phyloP scores from a whole-genome alignment of 2,888 invertebrate species.

The Lepidochitona cinerea region DNA sequence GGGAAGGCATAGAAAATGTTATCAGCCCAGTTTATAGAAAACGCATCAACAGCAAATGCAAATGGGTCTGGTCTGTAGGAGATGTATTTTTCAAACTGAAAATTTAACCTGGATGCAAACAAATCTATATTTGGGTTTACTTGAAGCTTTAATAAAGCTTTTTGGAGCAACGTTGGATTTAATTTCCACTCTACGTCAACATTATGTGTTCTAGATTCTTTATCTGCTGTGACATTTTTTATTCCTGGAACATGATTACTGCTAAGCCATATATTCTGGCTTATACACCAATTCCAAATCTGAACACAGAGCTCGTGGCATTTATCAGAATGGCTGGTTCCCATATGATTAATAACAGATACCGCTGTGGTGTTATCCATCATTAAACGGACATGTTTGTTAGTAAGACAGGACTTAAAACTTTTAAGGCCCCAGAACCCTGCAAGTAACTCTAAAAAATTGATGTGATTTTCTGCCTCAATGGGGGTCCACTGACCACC shows the following conservation, averaged over 20 bases:
- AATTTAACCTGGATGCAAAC: too few relatives aligned
- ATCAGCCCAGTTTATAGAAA: conserved; percentile 13
- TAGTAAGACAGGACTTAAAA: too few relatives aligned
- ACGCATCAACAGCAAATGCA: conserved; percentile 17
- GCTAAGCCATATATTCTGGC: not conserved
- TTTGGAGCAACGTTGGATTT: too few relatives aligned
- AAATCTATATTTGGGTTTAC: too few relatives aligned
- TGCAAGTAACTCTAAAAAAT: not conserved
- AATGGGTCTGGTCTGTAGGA: conserved; percentile 14
- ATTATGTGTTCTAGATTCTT: not conserved
- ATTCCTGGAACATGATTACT: not conserved
- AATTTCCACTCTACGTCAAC: too few relatives aligned
- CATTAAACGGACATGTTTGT: too few relatives aligned
- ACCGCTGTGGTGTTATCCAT: too few relatives aligned
- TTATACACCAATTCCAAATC: too few relatives aligned
- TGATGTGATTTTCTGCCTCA: not conserved
- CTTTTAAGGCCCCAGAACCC: not conserved
- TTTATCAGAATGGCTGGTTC: too few relatives aligned
- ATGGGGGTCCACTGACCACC: not conserved
- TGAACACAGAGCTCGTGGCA: too few relatives aligned
- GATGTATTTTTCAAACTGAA: not conserved
- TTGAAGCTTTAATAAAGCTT: too few relatives aligned
- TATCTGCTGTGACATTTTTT: not conserved
- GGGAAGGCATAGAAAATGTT: conserved; percentile 25
- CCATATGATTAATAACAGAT: too few relatives aligned